A percentile compares a stretch with the other conserved stretches of the same genome.
Evolutionary conservation across 2,888 invertebrate species (phyloP).

Genomic region (Seira musarum): DNA sequence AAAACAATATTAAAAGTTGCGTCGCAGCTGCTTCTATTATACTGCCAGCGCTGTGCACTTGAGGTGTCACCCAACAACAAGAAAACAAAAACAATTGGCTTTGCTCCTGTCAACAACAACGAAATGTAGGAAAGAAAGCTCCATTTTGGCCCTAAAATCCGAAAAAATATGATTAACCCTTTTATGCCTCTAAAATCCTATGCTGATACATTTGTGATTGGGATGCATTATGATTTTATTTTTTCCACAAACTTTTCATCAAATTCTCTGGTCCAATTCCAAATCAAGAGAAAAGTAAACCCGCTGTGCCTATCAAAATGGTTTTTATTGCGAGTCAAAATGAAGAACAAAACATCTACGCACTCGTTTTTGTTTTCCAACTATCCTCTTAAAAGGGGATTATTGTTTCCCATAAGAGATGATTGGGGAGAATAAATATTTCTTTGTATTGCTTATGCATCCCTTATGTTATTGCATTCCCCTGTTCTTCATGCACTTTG

Average conservation of each 20-base stretch:
- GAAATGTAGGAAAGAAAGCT: not conserved
- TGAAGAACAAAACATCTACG: not conserved
- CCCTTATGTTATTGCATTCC: too few species aligned
- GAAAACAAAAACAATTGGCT: not conserved
- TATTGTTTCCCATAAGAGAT: not conserved
- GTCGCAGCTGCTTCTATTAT: not conserved
- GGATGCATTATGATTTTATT: too few species aligned
- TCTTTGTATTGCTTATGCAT: not conserved
- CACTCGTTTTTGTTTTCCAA: not conserved
- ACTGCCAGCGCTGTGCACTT: not conserved
- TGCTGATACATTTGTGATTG: too few species aligned
- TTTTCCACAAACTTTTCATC: not conserved
- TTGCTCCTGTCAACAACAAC: conserved; percentile 3
- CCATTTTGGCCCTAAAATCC: not conserved
- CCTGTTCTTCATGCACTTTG: not conserved
- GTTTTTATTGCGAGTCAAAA: not conserved
- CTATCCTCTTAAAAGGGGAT: conserved; percentile 4
- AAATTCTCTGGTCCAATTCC: not conserved
- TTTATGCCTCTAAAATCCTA: not conserved
- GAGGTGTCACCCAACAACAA: not conserved
- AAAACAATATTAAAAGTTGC: not conserved
- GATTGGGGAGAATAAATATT: not conserved
- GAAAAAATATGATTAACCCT: conserved; percentile 10
- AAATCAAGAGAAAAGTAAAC: not conserved
- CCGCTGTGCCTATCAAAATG: not conserved